Evolutionary conservation across 2,797 vertebrate species (phyloP).

Genomic region (Epinephelus malabaricus): DNA sequence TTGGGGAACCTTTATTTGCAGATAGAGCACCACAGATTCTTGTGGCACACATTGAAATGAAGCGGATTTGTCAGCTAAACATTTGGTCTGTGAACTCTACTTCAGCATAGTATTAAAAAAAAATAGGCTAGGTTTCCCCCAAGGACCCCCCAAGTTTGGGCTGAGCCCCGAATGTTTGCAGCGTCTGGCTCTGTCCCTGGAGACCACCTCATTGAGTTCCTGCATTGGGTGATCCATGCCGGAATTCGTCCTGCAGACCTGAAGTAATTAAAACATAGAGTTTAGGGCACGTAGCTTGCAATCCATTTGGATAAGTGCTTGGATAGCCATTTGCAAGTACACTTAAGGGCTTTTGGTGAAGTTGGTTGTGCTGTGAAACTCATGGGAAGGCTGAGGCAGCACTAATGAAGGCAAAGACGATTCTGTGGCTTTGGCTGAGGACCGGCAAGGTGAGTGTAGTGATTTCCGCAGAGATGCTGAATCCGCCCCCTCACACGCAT

Average conservation of each 20-base stretch:
- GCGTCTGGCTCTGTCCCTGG: too few relatives aligned
- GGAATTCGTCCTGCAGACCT: constrained; percentile 44
- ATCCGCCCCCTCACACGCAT: constrained; percentile 6
- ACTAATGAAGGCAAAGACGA: constrained; percentile 51
- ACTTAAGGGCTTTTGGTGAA: constrained; percentile 67
- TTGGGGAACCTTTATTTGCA: too few relatives aligned
- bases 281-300: constrained; percentile 31
- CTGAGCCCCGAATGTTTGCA: too few relatives aligned
- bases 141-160: too few relatives aligned
- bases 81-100: too few relatives aligned
- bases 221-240: constrained; percentile 23
- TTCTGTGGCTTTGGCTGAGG: constrained; percentile 39
- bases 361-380: constrained; percentile 47
- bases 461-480: constrained; percentile 44
- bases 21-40: too few relatives aligned
- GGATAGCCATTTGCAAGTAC: constrained; percentile 57
- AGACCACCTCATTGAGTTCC: background rate
- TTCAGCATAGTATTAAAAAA: too few relatives aligned
- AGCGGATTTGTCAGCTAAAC: too few relatives aligned
- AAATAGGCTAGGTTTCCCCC: too few relatives aligned
- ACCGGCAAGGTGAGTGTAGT: constrained; percentile 34
- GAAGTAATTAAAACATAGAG: constrained; percentile 63
- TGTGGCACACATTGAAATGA: too few relatives aligned
- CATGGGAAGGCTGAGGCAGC: constrained; percentile 66
- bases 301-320: constrained; percentile 69